A percentile compares a stretch with the other conserved stretches of the same genome.
Evolutionary conservation across 2,888 invertebrate genomes (phyloP).

Genomic region (Leucophenga montana): DNA sequence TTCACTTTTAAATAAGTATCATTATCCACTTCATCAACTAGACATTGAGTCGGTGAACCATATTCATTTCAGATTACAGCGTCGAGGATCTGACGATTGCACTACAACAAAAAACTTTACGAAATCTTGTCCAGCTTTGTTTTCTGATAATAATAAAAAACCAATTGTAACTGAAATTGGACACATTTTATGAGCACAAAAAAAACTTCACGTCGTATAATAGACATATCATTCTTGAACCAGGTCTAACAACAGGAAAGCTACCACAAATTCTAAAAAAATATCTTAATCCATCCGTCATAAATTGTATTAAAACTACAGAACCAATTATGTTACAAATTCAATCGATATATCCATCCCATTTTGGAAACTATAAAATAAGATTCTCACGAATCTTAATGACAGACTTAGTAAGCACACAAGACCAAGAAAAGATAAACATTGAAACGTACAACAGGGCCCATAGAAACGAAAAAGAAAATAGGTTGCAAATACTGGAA

Average conservation of each 20-base stretch:
- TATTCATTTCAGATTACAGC: background rate
- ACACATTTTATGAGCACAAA: background rate
- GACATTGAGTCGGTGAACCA: background rate
- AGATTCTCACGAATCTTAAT: slow-evolving; percentile 27
- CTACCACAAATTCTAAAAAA: slow-evolving; percentile 13
- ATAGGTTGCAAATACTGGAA: slow-evolving; percentile 32
- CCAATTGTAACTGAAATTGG: background rate
- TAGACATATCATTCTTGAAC: slow-evolving; percentile 10
- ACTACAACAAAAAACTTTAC: background rate
- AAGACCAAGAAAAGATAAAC: slow-evolving; percentile 28
- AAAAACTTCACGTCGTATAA: too few species aligned
- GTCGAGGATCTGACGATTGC: background rate
- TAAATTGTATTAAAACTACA: background rate
- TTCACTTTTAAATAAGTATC: background rate
- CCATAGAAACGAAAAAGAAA: slow-evolving; percentile 36
- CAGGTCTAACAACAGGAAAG: background rate
- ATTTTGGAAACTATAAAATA: slow-evolving; percentile 16
- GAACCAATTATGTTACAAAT: too few species aligned
- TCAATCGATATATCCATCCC: background rate
- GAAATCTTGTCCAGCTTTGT: background rate
- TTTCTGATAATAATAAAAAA: background rate
- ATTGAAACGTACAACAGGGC: slow-evolving; percentile 24
- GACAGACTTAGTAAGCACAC: slow-evolving; percentile 18
- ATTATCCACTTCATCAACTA: background rate
- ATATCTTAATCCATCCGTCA: background rate